Percentiles rank a stretch among this genome's conserved stretches.
Conservation (phyloP, 2,888 invertebrate genomes). For the Dryococelus australis region DNA sequence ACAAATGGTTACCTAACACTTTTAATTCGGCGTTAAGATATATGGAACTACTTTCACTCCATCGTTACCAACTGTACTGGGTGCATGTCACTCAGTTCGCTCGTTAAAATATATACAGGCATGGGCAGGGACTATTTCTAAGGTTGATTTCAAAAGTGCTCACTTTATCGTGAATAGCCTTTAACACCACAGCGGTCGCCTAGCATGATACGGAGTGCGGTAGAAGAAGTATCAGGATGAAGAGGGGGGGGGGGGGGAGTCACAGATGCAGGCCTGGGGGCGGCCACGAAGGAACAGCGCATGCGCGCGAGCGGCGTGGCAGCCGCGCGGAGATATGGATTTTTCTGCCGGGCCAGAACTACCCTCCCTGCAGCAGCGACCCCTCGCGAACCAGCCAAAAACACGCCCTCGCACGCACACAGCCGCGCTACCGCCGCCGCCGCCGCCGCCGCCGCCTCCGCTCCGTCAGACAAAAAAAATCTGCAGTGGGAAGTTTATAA, state of each 20-base stretch:
- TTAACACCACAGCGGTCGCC: too few species aligned
- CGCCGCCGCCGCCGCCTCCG: not conserved
- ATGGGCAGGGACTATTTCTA: too few species aligned
- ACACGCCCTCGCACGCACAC: not conserved
- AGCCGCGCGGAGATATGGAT: slow-evolving; percentile 16
- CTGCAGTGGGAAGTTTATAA: slow-evolving; percentile 16
- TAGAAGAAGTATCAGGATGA: not conserved
- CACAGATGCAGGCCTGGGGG: not conserved
- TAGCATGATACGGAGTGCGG: too few species aligned
- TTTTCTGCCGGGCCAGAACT: not conserved
- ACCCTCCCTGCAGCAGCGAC: not conserved
- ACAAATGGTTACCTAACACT: too few species aligned
- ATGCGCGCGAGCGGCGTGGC: not conserved
- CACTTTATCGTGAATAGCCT: too few species aligned
- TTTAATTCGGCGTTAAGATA: too few species aligned
- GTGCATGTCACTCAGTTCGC: too few species aligned
- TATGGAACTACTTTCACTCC: too few species aligned
- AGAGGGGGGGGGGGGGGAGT: not conserved
- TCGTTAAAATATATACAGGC: too few species aligned
- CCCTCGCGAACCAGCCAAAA: not conserved
- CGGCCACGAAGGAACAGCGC: not conserved
- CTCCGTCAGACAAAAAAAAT: not conserved
- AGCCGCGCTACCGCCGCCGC: too few species aligned
- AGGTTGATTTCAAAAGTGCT: too few species aligned
- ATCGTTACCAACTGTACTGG: too few species aligned